These are phyloP conservation scores for Drosophila prolongata DNA, from an alignment of 2,888 invertebrate genomes.

Conservation along the genomic window DNA sequence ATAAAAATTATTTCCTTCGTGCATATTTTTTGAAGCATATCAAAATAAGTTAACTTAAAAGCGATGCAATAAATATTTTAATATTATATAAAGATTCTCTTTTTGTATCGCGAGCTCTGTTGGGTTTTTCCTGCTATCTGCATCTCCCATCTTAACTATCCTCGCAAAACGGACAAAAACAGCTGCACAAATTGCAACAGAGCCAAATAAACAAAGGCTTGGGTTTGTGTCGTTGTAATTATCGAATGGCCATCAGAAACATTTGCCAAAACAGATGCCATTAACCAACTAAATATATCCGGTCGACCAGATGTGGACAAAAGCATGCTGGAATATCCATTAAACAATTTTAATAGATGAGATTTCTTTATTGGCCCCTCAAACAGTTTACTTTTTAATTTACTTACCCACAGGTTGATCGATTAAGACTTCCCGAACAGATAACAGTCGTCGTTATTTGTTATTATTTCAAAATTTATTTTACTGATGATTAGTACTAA, in stretches of 20 bases:
- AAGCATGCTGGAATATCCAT: conserved; percentile 16
- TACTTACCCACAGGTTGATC: conserved; percentile 1
- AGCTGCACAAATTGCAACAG: conserved; percentile 56
- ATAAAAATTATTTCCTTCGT: neutral
- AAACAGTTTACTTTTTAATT: neutral
- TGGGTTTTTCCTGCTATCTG: conserved; percentile 3
- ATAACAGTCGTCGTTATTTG: conserved; percentile 1
- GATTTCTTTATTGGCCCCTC: neutral
- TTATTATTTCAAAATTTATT: conserved; percentile 67
- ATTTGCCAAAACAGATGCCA: conserved; percentile 63
- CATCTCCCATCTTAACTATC: conserved; percentile 31
- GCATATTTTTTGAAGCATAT: neutral
- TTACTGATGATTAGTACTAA: conserved; percentile 78
- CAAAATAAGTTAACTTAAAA: neutral
- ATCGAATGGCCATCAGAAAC: conserved; percentile 37
- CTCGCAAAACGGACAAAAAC: conserved; percentile 38
- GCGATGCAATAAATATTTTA: neutral
- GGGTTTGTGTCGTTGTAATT: conserved; percentile 56
- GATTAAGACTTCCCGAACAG: conserved; percentile 1
- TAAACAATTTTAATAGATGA: neutral
- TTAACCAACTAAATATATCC: conserved; percentile 40
- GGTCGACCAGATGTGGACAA: conserved; percentile 40
- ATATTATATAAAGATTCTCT: neutral
- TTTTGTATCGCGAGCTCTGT: neutral
- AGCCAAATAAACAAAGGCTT: conserved; percentile 22